Percentiles rank a stretch among this genome's conserved stretches.
Conservation (phyloP, 1,140 invertebrate genomes). For the Phymastichus coffea region DNA sequence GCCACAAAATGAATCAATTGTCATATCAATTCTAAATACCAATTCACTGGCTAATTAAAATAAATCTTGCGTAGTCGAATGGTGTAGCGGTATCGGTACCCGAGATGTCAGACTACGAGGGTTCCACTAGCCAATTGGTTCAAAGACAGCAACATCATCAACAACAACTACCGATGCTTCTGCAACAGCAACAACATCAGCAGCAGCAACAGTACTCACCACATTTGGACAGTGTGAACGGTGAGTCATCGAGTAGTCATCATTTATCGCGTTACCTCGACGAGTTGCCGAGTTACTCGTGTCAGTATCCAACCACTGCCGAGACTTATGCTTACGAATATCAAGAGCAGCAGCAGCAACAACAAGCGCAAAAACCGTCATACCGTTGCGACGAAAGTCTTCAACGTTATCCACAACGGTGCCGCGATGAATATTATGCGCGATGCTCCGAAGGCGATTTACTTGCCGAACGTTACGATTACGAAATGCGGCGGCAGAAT, state of each 20-base stretch:
- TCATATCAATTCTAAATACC: no score
- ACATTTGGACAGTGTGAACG: slow-evolving; percentile 51
- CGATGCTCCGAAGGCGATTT: slow-evolving; percentile 49
- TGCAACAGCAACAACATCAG: neutral
- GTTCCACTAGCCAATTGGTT: slow-evolving; percentile 52
- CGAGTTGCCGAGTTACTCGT: slow-evolving; percentile 38
- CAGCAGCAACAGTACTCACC: slow-evolving; percentile 31
- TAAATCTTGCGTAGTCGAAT: no score
- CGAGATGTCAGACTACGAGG: slow-evolving; percentile 42
- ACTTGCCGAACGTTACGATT: slow-evolving; percentile 42
- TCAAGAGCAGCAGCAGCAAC: slow-evolving; percentile 3
- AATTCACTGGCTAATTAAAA: no score
- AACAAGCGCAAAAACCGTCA: slow-evolving; percentile 19
- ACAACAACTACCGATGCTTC: slow-evolving; percentile 4
- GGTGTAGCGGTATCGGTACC: slow-evolving; percentile 43
- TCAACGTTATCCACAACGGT: slow-evolving; percentile 51
- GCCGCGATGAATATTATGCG: slow-evolving; percentile 49
- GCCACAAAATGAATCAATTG: no score
- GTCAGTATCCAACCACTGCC: slow-evolving; percentile 26
- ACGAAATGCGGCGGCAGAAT: neutral
- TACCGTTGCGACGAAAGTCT: slow-evolving; percentile 48
- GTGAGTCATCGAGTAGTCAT: slow-evolving; percentile 55
- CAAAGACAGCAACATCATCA: slow-evolving; percentile 43
- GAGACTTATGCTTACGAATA: slow-evolving; percentile 16
- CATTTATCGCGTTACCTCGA: slow-evolving; percentile 38